phyloP scores from a whole-genome alignment of 2,888 invertebrate species.

The Xestia c-nigrum region DNA sequence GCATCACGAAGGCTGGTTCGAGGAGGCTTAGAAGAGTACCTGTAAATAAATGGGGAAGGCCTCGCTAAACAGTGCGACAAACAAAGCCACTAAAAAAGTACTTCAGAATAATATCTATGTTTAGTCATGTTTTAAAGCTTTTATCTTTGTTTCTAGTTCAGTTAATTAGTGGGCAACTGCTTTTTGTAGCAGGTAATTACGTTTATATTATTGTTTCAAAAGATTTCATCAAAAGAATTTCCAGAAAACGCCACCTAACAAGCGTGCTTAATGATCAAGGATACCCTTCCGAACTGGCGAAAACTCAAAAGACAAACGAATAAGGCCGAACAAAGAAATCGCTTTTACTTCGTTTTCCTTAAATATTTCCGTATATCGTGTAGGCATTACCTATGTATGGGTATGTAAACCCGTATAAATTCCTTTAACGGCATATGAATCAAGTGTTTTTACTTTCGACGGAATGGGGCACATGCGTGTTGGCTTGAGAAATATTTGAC shows the following conservation, averaged over 20 bases:
- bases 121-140: not conserved
- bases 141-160: not conserved
- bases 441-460: constrained; percentile 57
- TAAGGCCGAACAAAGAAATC: constrained; percentile 80
- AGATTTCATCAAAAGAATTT: constrained; percentile 68
- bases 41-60: no score
- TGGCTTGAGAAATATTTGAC: constrained; percentile 45
- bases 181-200: constrained; percentile 42
- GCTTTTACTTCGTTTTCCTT: constrained; percentile 77
- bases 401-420: constrained; percentile 59
- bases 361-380: constrained; percentile 71
- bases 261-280: constrained; percentile 85
- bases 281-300: constrained; percentile 75
- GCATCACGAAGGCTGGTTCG: no score
- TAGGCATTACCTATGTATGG: constrained; percentile 56
- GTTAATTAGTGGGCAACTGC: constrained; percentile 47
- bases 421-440: constrained; percentile 60
- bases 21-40: no score
- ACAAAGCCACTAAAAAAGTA: no score
- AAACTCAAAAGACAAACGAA: constrained; percentile 86
- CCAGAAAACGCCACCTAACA: constrained; percentile 79
- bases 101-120: not conserved
- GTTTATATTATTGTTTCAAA: constrained; percentile 50
- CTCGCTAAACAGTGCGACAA: no score
- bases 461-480: constrained; percentile 42